Evolutionary conservation across 92 coral and sea anemone genomes (phyloP), one percentile per base, ranked within the genome.

Genomic region (Diadumene lineata): DNA sequence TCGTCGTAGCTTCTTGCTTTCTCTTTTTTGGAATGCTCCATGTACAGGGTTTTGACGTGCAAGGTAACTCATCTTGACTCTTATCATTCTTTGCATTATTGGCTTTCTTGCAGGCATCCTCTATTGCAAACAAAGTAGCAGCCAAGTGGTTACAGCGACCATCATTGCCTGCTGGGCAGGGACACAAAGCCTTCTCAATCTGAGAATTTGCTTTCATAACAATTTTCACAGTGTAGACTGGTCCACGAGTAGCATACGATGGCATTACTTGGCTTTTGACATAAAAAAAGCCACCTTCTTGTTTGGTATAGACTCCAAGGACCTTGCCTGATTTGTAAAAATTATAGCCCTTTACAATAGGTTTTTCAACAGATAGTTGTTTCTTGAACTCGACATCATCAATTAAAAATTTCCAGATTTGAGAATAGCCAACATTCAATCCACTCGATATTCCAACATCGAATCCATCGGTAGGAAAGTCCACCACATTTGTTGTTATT

Each of bases 161-260:
- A 76, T 86, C 90, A 61, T 65, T 68, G 19, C 88, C 91, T 44
- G 91, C 83, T 51, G 83, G 87, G 38, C 90, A 86, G 15, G 75
- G 79, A 56, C 87, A 86, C 56, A 22, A 82, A 29, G 87, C 89
- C 15, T 53, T 66, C 38, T 76, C 79, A 29, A 86, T 70, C 56
- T 77, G 66, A 15, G 80, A 82, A 65, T 76, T 81, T 27, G 60
- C 53, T 31, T 26, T 9, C 34, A 85, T 26, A 0, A 75, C 43
- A 31, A 86, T 76, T 62, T 82, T 82, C 10, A 86, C 87, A 43
- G 90, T 26, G 46, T 81, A 86, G 11, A 82, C 82, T 17, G 31
- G 27, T 63, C 70, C 80, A 22, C 38, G 61, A 1, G 68, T 50
- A 56, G 78, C 7, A 55, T 38, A 38, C 19, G 74, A 69, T 16